Percentiles rank a stretch among this genome's conserved stretches.
Conservation (phyloP, 2,888 invertebrate genomes). For the Oxyteleia sp. region DNA sequence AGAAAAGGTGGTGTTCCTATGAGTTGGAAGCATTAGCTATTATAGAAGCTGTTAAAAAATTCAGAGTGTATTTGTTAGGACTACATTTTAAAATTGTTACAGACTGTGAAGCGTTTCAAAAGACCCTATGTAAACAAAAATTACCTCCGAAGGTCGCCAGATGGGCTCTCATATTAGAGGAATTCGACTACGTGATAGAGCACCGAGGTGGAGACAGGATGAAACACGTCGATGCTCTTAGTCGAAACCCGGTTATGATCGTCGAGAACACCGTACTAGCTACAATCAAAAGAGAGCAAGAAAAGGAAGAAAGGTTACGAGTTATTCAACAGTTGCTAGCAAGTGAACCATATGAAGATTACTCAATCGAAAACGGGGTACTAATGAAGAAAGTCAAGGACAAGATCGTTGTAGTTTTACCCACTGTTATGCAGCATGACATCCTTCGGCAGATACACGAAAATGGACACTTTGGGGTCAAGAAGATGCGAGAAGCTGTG, state of each 20-base stretch:
- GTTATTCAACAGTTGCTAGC: background rate
- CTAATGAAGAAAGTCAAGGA: background rate
- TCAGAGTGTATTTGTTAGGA: conserved; percentile 62
- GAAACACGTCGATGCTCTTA: conserved; percentile 12
- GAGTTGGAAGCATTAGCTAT: conserved; percentile 62
- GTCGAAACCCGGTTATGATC: background rate
- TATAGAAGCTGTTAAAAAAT: conserved; percentile 50
- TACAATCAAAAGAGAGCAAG: too few relatives aligned
- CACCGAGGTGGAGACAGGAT: conserved; percentile 25
- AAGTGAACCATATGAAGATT: too few relatives aligned
- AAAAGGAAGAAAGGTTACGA: background rate
- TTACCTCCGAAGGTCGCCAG: conserved; percentile 25
- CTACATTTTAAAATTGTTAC: conserved; percentile 67
- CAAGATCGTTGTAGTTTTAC: background rate
- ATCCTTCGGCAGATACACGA: conserved; percentile 2
- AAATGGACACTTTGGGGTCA: conserved; percentile 7
- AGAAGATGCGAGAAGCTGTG: conserved; percentile 3
- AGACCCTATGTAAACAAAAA: conserved; percentile 39
- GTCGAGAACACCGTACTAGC: too few relatives aligned
- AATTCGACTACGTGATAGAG: conserved; percentile 30
- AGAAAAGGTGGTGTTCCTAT: conserved; percentile 18
- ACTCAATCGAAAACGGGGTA: background rate
- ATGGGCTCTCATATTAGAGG: conserved; percentile 33
- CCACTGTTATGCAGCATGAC: background rate
- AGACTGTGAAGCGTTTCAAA: conserved; percentile 59